These are phyloP conservation scores for Ochropleura plecta DNA, from an alignment of 2,888 invertebrate genomes.

Conservation along the genomic window DNA sequence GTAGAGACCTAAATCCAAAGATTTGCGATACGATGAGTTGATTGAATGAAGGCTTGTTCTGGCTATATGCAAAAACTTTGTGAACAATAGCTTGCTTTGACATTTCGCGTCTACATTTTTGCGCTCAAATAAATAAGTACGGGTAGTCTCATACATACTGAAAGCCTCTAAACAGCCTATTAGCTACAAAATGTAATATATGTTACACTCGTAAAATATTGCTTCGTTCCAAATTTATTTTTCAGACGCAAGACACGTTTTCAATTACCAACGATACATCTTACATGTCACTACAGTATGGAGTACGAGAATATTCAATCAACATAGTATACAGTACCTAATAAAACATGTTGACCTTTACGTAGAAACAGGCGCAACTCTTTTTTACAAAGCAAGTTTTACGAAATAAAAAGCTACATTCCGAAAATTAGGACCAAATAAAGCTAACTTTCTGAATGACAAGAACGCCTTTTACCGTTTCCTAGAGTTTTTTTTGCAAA, in stretches of 20 bases:
- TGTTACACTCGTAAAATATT: conserved; percentile 34
- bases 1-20: not conserved
- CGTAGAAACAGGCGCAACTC: not conserved
- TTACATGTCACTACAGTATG: not conserved
- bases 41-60: not conserved
- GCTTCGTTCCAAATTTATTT: not conserved
- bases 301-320: not conserved
- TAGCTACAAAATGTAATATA: conserved; percentile 3
- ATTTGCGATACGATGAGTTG: not conserved
- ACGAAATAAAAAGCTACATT: too few relatives aligned
- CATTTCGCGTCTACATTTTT: too few relatives aligned
- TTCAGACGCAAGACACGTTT: conserved; percentile 39
- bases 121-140: not conserved
- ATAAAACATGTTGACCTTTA: not conserved
- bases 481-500: too few relatives aligned
- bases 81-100: not conserved
- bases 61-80: not conserved
- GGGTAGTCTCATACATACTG: not conserved
- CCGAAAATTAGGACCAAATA: too few relatives aligned
- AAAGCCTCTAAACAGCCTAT: conserved; percentile 6
- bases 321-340: conserved; percentile 5
- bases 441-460: too few relatives aligned
- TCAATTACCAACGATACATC: conserved; percentile 31
- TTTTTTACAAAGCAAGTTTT: too few relatives aligned
- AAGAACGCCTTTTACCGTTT: too few relatives aligned